phyloP scores from a whole-genome alignment of 2,888 invertebrate genomes.

The Lomographa bimaculata region DNA sequence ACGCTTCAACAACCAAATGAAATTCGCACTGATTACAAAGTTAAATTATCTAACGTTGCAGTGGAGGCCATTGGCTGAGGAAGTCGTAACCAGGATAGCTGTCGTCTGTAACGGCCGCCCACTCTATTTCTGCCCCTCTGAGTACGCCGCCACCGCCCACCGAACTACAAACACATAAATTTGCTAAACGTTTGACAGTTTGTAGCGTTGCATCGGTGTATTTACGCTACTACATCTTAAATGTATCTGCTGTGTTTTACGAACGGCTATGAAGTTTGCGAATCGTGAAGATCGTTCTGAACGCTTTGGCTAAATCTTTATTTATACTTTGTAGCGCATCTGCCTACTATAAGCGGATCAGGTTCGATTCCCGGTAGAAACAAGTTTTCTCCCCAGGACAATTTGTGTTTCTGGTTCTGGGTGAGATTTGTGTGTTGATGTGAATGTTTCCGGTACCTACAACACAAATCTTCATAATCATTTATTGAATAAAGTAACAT shows the following conservation, averaged over 20 bases:
- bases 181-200: constrained; percentile 58
- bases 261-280: constrained; percentile 10
- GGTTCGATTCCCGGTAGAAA: too few species aligned
- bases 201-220: constrained; percentile 46
- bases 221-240: constrained; percentile 30
- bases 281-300: constrained; percentile 1
- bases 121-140: constrained; percentile 78
- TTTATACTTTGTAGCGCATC: too few species aligned
- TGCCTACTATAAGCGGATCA: too few species aligned
- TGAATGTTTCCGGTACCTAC: too few species aligned
- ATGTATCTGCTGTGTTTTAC: constrained; percentile 20
- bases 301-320: too few species aligned
- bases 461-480: too few species aligned
- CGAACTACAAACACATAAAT: constrained; percentile 53
- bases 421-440: too few species aligned
- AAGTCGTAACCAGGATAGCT: constrained; percentile 80
- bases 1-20: too few species aligned
- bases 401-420: too few species aligned
- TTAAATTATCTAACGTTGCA: constrained; percentile 27
- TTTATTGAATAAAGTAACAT: too few species aligned
- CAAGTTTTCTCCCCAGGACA: too few species aligned
- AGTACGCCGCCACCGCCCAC: constrained; percentile 55
- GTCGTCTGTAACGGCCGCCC: constrained; percentile 79
- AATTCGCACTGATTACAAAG: too few species aligned
- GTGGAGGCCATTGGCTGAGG: constrained; percentile 78